Evolutionary conservation across 1,140 invertebrate species (phyloP).

Genomic region (Condylostylus longicornis): DNA sequence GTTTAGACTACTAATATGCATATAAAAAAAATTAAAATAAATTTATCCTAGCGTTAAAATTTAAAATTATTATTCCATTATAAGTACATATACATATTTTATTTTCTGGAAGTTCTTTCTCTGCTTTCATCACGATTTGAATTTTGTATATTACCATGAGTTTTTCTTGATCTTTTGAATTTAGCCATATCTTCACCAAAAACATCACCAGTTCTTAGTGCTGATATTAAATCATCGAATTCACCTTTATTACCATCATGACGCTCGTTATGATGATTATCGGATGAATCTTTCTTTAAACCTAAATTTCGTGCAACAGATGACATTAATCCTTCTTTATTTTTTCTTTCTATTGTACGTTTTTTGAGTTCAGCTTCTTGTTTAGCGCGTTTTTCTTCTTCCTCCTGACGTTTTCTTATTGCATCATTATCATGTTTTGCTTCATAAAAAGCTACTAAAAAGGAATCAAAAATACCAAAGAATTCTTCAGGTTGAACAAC

Average conservation of each 20-base stretch:
- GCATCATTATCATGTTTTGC: constrained; percentile 81
- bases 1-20: too few species aligned
- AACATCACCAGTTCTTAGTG: constrained; percentile 86
- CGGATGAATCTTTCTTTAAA: constrained; percentile 30
- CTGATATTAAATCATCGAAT: constrained; percentile 95
- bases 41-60: too few species aligned
- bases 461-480: constrained; percentile 86
- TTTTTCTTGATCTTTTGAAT: constrained; percentile 61
- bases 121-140: too few species aligned
- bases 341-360: constrained; percentile 72
- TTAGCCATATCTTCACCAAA: constrained; percentile 94
- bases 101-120: too few species aligned
- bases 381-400: constrained; percentile 78
- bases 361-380: constrained; percentile 88
- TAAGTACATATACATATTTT: too few species aligned
- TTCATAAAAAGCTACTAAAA: constrained; percentile 71
- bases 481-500: constrained; percentile 87
- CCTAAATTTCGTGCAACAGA: constrained; percentile 42
- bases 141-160: too few species aligned
- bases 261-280: constrained; percentile 37
- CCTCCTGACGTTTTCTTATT: constrained; percentile 65
- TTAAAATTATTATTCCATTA: too few species aligned
- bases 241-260: constrained; percentile 57
- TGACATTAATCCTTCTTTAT: constrained; percentile 52
- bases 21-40: too few species aligned